Conservation (phyloP, 1,140 invertebrate species). For the Pogonus chalceus region DNA sequence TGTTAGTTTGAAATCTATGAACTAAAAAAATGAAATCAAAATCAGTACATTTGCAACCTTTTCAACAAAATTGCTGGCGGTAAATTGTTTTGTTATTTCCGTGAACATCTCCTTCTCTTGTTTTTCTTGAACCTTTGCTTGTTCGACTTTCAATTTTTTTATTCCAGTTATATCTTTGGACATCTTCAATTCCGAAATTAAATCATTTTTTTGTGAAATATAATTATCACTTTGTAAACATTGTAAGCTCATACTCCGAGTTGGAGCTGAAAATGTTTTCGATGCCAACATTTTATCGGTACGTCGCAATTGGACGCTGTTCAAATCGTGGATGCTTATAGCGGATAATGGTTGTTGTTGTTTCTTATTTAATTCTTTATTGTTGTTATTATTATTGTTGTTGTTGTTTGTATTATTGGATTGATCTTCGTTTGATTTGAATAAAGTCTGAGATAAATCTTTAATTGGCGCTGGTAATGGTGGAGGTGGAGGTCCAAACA, state of each 20-base stretch:
- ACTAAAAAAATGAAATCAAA: not conserved
- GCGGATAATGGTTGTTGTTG: conserved; percentile 62
- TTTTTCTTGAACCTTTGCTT: conserved; percentile 66
- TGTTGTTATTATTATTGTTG: not conserved
- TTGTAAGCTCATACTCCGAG: conserved; percentile 60
- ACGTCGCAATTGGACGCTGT: conserved; percentile 64
- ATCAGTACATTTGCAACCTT: conserved; percentile 49
- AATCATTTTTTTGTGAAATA: conserved; percentile 65
- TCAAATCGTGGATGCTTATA: conserved; percentile 76
- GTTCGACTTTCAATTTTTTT: conserved; percentile 80
- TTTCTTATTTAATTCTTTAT: conserved; percentile 34
- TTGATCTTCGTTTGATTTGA: not conserved
- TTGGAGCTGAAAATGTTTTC: conserved; percentile 69
- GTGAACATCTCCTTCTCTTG: conserved; percentile 70
- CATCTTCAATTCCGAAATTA: conserved; percentile 82
- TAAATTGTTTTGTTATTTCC: conserved; percentile 74
- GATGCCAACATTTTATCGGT: conserved; percentile 63
- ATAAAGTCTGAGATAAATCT: not conserved
- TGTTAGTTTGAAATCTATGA: not conserved
- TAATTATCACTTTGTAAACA: conserved; percentile 60
- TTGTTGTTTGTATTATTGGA: not conserved
- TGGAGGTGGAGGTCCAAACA: conserved; percentile 42
- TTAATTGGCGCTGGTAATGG: conserved; percentile 38
- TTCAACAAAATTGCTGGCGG: conserved; percentile 78
- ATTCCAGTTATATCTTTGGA: conserved; percentile 84